phyloP scores from a whole-genome alignment of 2,797 vertebrate genomes.

The Eulemur coronatus region DNA sequence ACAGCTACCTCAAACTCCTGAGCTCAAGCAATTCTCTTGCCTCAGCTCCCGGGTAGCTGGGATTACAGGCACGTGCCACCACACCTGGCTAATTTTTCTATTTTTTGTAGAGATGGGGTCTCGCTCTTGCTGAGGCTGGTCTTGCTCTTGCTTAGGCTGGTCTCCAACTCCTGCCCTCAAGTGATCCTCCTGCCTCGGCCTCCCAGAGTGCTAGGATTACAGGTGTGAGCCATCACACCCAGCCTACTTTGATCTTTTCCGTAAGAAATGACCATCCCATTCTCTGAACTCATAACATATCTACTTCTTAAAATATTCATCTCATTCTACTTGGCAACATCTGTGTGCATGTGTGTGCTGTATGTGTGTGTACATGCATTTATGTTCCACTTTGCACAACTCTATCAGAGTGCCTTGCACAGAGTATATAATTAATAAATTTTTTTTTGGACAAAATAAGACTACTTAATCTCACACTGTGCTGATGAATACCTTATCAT shows the following conservation, averaged over 20 bases:
- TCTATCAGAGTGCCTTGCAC: neutral
- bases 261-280: neutral
- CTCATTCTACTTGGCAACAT: neutral
- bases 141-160: too few species aligned
- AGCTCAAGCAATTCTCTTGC: too few species aligned
- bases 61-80: too few species aligned
- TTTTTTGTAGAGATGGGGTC: too few species aligned
- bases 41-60: too few species aligned
- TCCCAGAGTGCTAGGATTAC: too few species aligned
- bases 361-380: neutral
- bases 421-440: neutral
- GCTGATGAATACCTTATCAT: neutral
- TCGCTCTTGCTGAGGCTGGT: too few species aligned
- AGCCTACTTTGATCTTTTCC: neutral
- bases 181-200: too few species aligned
- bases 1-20: too few species aligned
- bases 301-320: neutral
- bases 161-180: too few species aligned
- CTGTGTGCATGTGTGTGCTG: neutral
- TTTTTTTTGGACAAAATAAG: neutral
- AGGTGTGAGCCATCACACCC: too few species aligned
- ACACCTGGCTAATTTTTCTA: too few species aligned
- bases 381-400: neutral
- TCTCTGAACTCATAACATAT: neutral
- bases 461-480: neutral